Evolutionary conservation across 2,113 vertebrate species (phyloP).

Genomic region (Chaenogobius annularis): DNA sequence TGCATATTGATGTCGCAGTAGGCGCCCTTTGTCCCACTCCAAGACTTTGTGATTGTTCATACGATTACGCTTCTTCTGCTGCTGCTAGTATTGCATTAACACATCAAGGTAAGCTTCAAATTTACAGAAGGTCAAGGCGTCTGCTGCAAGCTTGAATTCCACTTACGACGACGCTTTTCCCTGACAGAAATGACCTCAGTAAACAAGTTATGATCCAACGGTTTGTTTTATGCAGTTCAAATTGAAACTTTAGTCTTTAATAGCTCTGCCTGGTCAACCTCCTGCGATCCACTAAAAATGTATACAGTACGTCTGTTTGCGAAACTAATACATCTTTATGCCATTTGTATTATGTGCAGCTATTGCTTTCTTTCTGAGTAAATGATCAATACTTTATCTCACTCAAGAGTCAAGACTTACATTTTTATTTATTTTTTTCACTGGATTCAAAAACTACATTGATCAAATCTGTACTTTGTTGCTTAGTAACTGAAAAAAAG

Average conservation of each 20-base stretch:
- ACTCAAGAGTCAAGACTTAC: background rate
- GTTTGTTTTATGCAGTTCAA: background rate
- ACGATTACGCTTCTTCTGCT: background rate
- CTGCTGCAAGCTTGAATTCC: slow-evolving; percentile 2
- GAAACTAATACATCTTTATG: background rate
- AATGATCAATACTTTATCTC: background rate
- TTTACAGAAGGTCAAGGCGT: slow-evolving; percentile 18
- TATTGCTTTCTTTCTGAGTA: background rate
- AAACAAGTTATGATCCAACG: slow-evolving; percentile 1
- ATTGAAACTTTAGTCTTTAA: slow-evolving; percentile 17
- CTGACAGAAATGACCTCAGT: background rate
- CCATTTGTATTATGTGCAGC: background rate
- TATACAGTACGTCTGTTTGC: background rate
- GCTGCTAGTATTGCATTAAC: slow-evolving; percentile 4
- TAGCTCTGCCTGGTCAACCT: slow-evolving; percentile 6
- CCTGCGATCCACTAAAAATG: slow-evolving; percentile 12
- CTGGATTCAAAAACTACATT: background rate
- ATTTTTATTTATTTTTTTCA: background rate
- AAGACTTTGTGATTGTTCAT: slow-evolving; percentile 15
- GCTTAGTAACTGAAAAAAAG: slow-evolving; percentile 5
- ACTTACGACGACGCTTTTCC: background rate
- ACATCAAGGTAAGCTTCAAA: slow-evolving; percentile 7
- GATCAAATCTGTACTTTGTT: background rate
- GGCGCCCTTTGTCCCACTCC: slow-evolving; percentile 12
- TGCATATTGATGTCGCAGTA: slow-evolving; percentile 17